These are phyloP conservation scores for Triplophysa bombifrons DNA, from an alignment of 2,797 vertebrate species.

Conservation along the genomic window DNA sequence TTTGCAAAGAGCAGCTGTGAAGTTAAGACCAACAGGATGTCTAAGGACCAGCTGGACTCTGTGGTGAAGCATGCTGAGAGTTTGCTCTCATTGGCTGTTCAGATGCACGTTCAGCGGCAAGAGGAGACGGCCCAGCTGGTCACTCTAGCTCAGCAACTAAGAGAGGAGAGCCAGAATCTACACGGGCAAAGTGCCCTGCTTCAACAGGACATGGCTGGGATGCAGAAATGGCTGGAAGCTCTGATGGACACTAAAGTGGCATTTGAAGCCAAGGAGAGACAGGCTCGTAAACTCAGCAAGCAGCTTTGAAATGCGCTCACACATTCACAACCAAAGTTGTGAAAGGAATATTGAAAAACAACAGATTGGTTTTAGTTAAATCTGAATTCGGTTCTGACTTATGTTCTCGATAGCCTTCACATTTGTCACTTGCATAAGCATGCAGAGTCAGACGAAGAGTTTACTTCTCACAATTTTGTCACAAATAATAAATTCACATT, in stretches of 20 bases:
- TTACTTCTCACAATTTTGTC: background rate
- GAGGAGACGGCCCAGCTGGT: conserved; percentile 49
- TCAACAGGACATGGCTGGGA: conserved; percentile 58
- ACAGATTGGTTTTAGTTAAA: background rate
- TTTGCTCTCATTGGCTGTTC: conserved; percentile 49
- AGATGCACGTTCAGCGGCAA: conserved; percentile 46
- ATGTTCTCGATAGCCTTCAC: background rate
- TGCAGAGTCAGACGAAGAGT: background rate
- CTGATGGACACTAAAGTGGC: conserved; percentile 67
- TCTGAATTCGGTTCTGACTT: background rate
- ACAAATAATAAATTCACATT: background rate
- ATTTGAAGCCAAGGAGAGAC: conserved; percentile 64
- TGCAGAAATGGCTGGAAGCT: conserved; percentile 58
- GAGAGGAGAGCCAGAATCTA: conserved; percentile 43
- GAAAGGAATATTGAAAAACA: background rate
- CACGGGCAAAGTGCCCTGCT: conserved; percentile 4
- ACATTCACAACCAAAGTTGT: background rate
- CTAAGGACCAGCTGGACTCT: conserved; percentile 47
- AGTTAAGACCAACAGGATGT: conserved; percentile 42
- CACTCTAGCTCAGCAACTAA: conserved; percentile 36
- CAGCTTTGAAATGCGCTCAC: conserved; percentile 50
- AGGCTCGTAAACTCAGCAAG: conserved; percentile 64
- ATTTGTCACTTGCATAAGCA: background rate
- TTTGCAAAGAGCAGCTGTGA: conserved; percentile 7
- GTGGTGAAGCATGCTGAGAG: conserved; percentile 57